Conservation (phyloP, 2,113 vertebrate species). For the Neopipo cinnamomea region DNA sequence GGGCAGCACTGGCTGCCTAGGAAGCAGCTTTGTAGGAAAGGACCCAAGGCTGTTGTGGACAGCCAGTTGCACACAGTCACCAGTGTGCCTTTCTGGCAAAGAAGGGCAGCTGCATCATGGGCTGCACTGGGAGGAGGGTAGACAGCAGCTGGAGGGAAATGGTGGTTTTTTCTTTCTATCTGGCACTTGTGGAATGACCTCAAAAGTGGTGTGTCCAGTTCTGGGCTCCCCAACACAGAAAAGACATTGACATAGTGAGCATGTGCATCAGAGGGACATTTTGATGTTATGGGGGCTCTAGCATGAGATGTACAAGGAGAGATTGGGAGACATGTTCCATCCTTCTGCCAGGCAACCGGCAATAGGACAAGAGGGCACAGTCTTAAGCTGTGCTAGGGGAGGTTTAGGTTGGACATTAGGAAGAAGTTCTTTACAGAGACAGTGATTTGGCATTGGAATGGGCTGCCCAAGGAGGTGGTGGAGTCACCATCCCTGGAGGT, state of each 20-base stretch:
- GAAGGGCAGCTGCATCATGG: fast-evolving
- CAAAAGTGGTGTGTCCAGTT: background rate
- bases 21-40: background rate
- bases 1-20: background rate
- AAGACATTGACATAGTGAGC: background rate
- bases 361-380: too few species aligned
- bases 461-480: too few species aligned
- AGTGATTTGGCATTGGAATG: too few species aligned
- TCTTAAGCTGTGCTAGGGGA: too few species aligned
- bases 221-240: background rate
- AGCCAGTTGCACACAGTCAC: background rate
- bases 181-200: background rate
- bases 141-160: background rate
- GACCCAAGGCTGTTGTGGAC: fast-evolving
- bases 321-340: background rate
- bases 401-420: too few species aligned
- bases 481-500: too few species aligned
- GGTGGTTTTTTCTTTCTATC: background rate
- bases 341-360: too few species aligned
- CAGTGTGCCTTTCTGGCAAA: background rate
- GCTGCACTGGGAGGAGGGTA: background rate
- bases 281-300: background rate
- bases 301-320: background rate
- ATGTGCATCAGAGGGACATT: background rate
- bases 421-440: too few species aligned